Evolutionary conservation across 2,888 invertebrate genomes (phyloP), one percentile per base, ranked within the genome.

Genomic region (Acanthosepion esculentum): DNA sequence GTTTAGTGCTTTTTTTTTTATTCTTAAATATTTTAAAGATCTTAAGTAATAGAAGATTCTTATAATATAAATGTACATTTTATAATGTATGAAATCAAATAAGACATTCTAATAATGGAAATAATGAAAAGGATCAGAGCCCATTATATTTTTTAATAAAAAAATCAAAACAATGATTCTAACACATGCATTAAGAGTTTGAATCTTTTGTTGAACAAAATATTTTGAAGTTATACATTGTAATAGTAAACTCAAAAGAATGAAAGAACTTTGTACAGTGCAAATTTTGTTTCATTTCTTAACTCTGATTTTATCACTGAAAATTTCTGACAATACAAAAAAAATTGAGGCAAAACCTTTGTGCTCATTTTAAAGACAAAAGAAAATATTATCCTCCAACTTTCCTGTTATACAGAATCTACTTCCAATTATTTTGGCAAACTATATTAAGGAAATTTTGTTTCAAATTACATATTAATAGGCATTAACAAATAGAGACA

Each of bases 231-330:
- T 50, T 50, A 20, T n/a, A 78, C 0, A 78, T 78, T 78, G 3
- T n/a, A n/a, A 18, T 33, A 78, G 59, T 59, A 59, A 59, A 26
- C 23, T n/a, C n/a, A n/a, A 78, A 78, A n/a, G 23, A n/a, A n/a
- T 23, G 33, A 78, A n/a, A n/a, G 10, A 78, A n/a, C 29, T 78
- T 78, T 78, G 78, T 78, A 78, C 78, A 78, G 78, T n/a, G 18
- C n/a, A 33, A 78, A 78, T 78, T 78, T 78, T 78, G 78, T 78
- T 78, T 78, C 78, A 78, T 78, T 78, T 78, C 78, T 78, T n/a
- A 78, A 78, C 12, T 78, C 78, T 78, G 78, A 78, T 78, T n/a
- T n/a, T 18, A 78, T 15, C n/a, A 78, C 18, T 78, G n/a, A 78
- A 78, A 78, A 78, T n/a, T n/a, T 78, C 33, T 78, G 33, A n/a